Conservation (phyloP, 2,797 vertebrate genomes). For the Merluccius polli region DNA sequence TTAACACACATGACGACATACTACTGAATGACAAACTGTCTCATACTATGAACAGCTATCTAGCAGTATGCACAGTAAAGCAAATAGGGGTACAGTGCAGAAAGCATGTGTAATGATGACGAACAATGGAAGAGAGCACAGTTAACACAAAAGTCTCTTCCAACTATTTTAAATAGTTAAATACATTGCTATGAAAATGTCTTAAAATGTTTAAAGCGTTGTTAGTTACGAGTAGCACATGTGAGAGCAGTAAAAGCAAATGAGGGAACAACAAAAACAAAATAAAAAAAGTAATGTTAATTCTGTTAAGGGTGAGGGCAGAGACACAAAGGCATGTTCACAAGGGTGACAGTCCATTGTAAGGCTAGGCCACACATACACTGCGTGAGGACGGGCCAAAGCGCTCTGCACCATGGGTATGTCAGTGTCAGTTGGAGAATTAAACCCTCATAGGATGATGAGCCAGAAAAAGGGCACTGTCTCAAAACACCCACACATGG, state of each 20-base stretch:
- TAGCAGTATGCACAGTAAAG: not conserved
- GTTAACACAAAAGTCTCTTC: not conserved
- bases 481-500: slow-evolving; percentile 54
- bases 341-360: slow-evolving; percentile 52
- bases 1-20: slow-evolving; percentile 47
- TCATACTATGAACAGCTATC: not conserved
- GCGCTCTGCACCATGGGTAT: not conserved
- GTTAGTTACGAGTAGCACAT: slow-evolving; percentile 15
- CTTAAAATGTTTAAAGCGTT: not conserved
- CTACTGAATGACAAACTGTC: slow-evolving; percentile 22
- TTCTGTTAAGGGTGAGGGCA: slow-evolving; percentile 28
- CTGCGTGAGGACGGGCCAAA: slow-evolving; percentile 32
- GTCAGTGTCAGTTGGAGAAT: slow-evolving; percentile 6
- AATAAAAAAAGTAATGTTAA: slow-evolving; percentile 40
- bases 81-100: not conserved
- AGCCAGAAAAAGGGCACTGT: slow-evolving; percentile 47
- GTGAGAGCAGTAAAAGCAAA: slow-evolving; percentile 19
- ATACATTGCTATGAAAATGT: not conserved
- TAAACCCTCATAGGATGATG: slow-evolving; percentile 40
- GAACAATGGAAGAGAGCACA: not conserved
- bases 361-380: slow-evolving; percentile 48
- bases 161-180: not conserved
- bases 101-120: not conserved
- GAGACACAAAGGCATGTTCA: slow-evolving; percentile 44
- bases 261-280: slow-evolving; percentile 6